phyloP scores from a whole-genome alignment of 2,888 invertebrate species.

The Euzetes globulus region DNA sequence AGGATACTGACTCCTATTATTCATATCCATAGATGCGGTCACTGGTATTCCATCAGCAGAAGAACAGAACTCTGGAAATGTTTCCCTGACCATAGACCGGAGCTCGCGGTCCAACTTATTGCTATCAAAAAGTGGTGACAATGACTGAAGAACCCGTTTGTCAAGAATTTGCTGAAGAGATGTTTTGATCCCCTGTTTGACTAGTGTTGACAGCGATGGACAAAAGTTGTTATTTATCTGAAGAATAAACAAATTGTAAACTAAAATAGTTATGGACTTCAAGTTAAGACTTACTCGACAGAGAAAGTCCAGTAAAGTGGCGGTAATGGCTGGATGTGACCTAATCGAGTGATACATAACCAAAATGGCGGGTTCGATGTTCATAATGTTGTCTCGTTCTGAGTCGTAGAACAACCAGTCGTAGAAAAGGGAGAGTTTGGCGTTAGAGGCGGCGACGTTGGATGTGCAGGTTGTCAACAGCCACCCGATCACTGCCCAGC shows the following conservation, averaged over 20 bases:
- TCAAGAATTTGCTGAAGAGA: slow-evolving; percentile 77
- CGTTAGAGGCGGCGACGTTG: slow-evolving; percentile 77
- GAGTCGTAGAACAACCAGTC: slow-evolving; percentile 89
- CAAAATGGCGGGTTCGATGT: slow-evolving; percentile 82
- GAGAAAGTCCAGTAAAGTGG: slow-evolving; percentile 79
- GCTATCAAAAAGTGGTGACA: slow-evolving; percentile 78
- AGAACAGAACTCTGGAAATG: slow-evolving; percentile 80
- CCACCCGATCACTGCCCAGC: slow-evolving; percentile 94
- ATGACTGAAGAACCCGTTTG: slow-evolving; percentile 77
- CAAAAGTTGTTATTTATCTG: slow-evolving; percentile 80
- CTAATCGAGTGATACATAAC: slow-evolving; percentile 90
- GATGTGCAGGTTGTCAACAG: slow-evolving; percentile 81
- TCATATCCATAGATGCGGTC: not conserved
- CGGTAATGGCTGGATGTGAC: slow-evolving; percentile 81
- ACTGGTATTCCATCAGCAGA: slow-evolving; percentile 51
- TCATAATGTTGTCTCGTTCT: slow-evolving; percentile 88
- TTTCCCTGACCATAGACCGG: slow-evolving; percentile 72
- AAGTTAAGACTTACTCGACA: slow-evolving; percentile 56
- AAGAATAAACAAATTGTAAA: not conserved
- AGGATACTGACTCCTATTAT: not conserved
- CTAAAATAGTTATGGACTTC: not conserved
- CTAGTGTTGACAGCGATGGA: slow-evolving; percentile 68
- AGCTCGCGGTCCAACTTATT: slow-evolving; percentile 76
- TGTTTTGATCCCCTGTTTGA: slow-evolving; percentile 69
- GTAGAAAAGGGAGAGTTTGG: slow-evolving; percentile 81